Conservation (phyloP, 2,888 invertebrate genomes). For the Drosophila trichaetosa region DNA sequence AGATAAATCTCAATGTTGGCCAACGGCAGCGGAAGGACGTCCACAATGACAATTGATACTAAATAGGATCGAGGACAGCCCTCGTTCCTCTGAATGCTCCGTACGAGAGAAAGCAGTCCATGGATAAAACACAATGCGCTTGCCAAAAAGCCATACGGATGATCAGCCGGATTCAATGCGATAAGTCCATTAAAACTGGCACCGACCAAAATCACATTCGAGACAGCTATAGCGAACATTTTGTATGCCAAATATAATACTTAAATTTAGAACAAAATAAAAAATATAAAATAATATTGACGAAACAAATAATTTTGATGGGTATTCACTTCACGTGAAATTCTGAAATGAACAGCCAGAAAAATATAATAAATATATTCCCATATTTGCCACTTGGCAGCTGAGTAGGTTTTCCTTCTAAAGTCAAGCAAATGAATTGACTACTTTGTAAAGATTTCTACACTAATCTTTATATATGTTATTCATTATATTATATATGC, state of each 20-base stretch:
- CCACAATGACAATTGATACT: conserved; percentile 61
- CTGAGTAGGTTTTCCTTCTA: background rate
- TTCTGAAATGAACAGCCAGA: background rate
- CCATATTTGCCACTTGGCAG: too few species aligned
- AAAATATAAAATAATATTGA: background rate
- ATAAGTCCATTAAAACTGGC: conserved; percentile 60
- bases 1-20: conserved; percentile 74
- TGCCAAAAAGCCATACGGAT: conserved; percentile 66
- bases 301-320: background rate
- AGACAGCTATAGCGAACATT: conserved; percentile 1
- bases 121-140: conserved; percentile 68
- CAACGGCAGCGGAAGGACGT: conserved; percentile 66
- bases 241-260: background rate
- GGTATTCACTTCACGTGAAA: background rate
- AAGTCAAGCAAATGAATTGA: background rate
- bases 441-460: background rate
- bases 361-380: background rate
- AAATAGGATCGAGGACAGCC: conserved; percentile 32
- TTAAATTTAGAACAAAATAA: background rate
- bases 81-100: background rate
- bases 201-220: conserved; percentile 46
- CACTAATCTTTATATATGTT: background rate
- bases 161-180: conserved; percentile 37
- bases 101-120: conserved; percentile 61
- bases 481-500: too few species aligned